A percentile compares a stretch with the other conserved stretches of the same genome.
Conservation (phyloP, 2,797 vertebrate species). For the Philypnodon macrostomus region DNA sequence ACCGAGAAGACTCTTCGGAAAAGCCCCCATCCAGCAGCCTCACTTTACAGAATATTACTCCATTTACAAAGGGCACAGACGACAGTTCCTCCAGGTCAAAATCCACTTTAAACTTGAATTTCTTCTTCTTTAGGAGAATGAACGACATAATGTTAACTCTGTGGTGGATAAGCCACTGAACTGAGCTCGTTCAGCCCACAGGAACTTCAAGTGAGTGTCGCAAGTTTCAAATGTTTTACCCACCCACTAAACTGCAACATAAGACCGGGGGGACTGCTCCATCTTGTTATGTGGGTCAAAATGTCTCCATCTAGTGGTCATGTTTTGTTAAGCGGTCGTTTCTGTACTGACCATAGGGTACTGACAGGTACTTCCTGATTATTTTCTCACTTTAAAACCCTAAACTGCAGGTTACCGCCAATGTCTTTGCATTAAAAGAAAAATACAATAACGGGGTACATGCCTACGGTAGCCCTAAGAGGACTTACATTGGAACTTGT, state of each 20-base stretch:
- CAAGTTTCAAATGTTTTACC: slow-evolving; percentile 51
- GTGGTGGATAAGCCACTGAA: slow-evolving; percentile 19
- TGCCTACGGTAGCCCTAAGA: too few relatives aligned
- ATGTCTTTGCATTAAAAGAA: too few relatives aligned
- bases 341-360: neutral
- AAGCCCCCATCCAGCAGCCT: slow-evolving; percentile 89
- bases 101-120: slow-evolving; percentile 91
- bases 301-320: slow-evolving; percentile 30
- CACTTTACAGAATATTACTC: slow-evolving; percentile 94
- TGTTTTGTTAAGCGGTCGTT: slow-evolving; percentile 1
- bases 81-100: slow-evolving; percentile 90
- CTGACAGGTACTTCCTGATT: slow-evolving; percentile 2
- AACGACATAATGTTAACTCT: slow-evolving; percentile 75
- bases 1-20: slow-evolving; percentile 87
- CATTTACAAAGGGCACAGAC: slow-evolving; percentile 91
- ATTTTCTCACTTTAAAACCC: too few relatives aligned
- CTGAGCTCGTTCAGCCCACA: slow-evolving; percentile 31
- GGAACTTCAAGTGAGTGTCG: neutral
- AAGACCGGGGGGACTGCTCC: neutral
- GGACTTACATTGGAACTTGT: too few relatives aligned
- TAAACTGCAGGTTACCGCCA: too few relatives aligned
- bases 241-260: slow-evolving; percentile 21
- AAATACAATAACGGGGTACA: too few relatives aligned
- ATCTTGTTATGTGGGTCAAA: neutral
- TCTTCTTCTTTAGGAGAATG: slow-evolving; percentile 90